phyloP scores from a whole-genome alignment of 2,113 vertebrate species.

The Sterna hirundo region DNA sequence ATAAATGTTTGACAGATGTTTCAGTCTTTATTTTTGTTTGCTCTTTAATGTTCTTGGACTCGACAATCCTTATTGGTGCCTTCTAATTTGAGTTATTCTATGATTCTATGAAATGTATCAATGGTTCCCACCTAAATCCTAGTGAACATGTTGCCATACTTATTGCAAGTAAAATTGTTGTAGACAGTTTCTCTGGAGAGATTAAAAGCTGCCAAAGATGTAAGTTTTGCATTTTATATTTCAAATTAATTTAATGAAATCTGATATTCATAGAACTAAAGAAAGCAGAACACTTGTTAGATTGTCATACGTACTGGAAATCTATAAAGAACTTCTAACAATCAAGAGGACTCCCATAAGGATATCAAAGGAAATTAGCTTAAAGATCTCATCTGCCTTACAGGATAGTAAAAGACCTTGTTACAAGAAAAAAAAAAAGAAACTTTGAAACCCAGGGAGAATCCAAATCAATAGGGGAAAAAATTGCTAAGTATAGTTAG shows the following conservation, averaged over 20 bases:
- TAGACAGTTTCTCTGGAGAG: background rate
- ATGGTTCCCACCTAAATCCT: background rate
- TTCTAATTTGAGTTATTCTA: background rate
- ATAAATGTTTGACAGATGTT: background rate
- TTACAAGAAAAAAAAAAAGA: background rate
- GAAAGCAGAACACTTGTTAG: background rate
- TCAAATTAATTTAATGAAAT: background rate
- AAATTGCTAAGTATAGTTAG: background rate
- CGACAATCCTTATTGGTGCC: background rate
- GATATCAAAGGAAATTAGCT: conserved; percentile 2
- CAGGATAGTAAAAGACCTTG: background rate
- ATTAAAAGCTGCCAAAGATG: background rate
- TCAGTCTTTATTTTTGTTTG: background rate
- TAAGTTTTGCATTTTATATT: background rate
- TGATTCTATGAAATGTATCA: background rate
- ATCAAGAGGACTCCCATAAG: background rate
- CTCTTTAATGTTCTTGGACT: background rate
- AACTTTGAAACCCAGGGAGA: background rate
- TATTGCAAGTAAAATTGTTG: background rate
- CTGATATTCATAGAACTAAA: background rate
- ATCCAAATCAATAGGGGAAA: background rate
- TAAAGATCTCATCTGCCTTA: background rate
- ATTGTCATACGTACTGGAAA: background rate
- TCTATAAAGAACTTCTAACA: background rate
- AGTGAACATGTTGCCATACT: background rate